Evolutionary conservation across 2,888 invertebrate species (phyloP), one percentile per base, ranked within the genome.

Genomic region (Stenolophus ochropezus): DNA sequence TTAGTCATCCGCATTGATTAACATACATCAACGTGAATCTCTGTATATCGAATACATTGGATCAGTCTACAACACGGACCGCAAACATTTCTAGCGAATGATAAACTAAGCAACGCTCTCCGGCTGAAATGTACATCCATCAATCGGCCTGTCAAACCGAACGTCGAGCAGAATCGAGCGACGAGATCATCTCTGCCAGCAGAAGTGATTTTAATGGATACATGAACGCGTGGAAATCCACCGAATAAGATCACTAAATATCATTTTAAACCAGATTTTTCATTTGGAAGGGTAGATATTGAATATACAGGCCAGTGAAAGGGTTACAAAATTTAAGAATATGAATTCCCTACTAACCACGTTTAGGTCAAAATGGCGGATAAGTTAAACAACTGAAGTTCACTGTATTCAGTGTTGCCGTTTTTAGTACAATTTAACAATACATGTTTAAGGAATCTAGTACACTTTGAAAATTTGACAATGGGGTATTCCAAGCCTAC

Each of bases 51-150:
- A 42, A n/a, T n/a, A n/a, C 8, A 42, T 8, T 42, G 33, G 33
- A 42, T 1, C 1, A 42, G 11, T 42, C 33, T 42, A 42, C 33
- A n/a, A 42, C 21, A 20, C 56, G 21, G 20, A 20, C 56, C 23
- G 61, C 14, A 61, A 61, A 61, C 61, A 61, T 61, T 23, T 20
- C 53, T 20, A 77, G 58, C 33, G 58, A 61, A 56, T 77, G 76
- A 77, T 77, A 77, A 77, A 77, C 76, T 61, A 77, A 77, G 58
- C 76, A 77, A 77, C 42, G 73, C 1, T 58, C 20, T 16, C n/a
- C 33, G 42, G 20, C 21, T 58, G 76, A 58, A 77, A 73, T 61
- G 56, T 77, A 58, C 76, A 77, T 77, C 76, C 76, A 77, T 77
- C 76, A 77, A 77, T 58, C 76, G 21, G 11, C 27, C 76, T 77